These are phyloP conservation scores for Glaucidium brasilianum DNA, from an alignment of 2,113 vertebrate species.

Conservation along the genomic window DNA sequence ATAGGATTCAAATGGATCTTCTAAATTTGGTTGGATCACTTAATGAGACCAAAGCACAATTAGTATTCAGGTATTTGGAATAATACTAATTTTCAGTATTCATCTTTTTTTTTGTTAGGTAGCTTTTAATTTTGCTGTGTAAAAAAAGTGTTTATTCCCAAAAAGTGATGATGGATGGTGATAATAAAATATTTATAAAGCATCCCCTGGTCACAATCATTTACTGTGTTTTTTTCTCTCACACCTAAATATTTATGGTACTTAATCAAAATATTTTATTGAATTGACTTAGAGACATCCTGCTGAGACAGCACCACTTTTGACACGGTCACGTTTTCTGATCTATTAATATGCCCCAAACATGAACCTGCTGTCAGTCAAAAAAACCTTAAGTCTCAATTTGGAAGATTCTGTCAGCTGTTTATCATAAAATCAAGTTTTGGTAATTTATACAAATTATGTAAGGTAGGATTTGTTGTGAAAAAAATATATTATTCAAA, in stretches of 20 bases:
- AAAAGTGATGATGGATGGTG: background rate
- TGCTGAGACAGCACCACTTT: background rate
- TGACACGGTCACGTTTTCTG: background rate
- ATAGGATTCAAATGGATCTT: constrained; percentile 27
- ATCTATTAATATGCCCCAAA: background rate
- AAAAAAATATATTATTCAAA: background rate
- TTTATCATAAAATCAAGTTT: background rate
- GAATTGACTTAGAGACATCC: background rate
- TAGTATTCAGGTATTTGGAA: background rate
- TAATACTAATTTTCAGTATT: background rate
- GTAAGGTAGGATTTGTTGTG: background rate
- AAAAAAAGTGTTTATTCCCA: background rate
- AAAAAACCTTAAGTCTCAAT: background rate
- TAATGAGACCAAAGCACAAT: background rate
- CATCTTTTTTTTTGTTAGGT: background rate
- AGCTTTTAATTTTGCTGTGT: background rate
- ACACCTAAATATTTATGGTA: constrained; percentile 16
- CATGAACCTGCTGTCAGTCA: background rate
- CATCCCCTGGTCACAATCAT: background rate
- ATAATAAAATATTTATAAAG: constrained; percentile 13
- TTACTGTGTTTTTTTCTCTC: background rate
- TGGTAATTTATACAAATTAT: background rate
- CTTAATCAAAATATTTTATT: constrained; percentile 16
- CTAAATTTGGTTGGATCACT: constrained; percentile 23
- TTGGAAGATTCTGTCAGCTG: background rate